A percentile compares a stretch with the other conserved stretches of the same genome.
These are phyloP conservation scores for Odontothrips loti DNA, from an alignment of 2,888 invertebrate species.

Conservation along the genomic window DNA sequence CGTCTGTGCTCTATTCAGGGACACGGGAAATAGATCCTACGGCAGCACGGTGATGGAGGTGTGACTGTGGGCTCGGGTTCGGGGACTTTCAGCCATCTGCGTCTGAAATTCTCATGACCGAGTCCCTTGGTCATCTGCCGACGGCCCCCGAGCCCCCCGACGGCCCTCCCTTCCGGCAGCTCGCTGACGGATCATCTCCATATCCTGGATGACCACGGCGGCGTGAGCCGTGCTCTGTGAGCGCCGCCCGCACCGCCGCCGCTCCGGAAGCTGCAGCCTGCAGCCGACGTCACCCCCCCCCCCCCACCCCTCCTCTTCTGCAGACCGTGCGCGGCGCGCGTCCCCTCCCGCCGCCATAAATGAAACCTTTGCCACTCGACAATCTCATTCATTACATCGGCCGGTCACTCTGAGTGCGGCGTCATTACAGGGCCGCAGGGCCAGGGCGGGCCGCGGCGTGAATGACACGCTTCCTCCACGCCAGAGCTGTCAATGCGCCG, in stretches of 20 bases:
- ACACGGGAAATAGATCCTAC: too few relatives aligned
- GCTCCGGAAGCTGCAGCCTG: background rate
- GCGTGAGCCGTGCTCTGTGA: background rate
- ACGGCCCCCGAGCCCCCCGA: too few relatives aligned
- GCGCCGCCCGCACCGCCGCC: background rate
- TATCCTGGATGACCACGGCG: background rate
- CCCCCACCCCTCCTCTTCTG: too few relatives aligned
- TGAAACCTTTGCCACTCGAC: background rate
- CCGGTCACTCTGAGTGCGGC: background rate
- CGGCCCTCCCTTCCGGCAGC: background rate
- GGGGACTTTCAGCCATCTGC: too few relatives aligned
- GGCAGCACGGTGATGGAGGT: too few relatives aligned
- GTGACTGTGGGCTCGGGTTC: too few relatives aligned
- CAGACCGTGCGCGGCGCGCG: too few relatives aligned
- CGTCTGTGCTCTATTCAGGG: too few relatives aligned
- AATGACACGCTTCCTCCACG: background rate
- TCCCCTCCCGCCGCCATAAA: too few relatives aligned
- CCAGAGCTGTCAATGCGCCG: background rate
- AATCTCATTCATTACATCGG: slow-evolving; percentile 6
- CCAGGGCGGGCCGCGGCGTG: background rate
- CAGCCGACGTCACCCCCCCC: background rate
- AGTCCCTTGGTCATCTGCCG: too few relatives aligned
- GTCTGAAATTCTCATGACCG: too few relatives aligned
- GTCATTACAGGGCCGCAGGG: background rate
- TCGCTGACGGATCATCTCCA: background rate